Evolutionary conservation across 2,113 vertebrate species (phyloP).

Genomic region (Calonectris borealis): DNA sequence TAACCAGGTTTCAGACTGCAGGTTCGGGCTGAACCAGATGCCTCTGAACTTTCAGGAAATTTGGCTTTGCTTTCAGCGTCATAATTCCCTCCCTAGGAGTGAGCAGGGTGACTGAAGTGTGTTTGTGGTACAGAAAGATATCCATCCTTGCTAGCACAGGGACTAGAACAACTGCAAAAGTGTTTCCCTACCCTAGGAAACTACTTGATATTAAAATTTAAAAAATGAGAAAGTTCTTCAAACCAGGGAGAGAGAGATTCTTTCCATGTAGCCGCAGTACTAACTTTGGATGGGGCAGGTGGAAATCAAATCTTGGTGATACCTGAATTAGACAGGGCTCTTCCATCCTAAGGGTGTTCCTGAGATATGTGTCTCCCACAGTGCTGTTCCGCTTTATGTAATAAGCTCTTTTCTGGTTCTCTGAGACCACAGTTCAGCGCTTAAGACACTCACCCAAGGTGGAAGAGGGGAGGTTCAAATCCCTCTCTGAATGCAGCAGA

Average conservation of each 20-base stretch:
- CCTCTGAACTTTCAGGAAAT: not conserved
- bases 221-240: not conserved
- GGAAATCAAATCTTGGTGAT: not conserved
- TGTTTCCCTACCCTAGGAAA: not conserved
- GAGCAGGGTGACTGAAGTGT: not conserved
- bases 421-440: not conserved
- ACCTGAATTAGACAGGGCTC: not conserved
- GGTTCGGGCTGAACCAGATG: not conserved
- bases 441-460: not conserved
- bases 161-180: not conserved
- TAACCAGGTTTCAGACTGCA: not conserved
- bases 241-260: not conserved
- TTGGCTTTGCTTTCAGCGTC: not conserved
- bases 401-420: not conserved
- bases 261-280: not conserved
- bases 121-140: not conserved
- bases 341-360: not conserved
- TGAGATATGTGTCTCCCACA: not conserved
- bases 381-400: not conserved
- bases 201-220: not conserved
- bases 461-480: not conserved
- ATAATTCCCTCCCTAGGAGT: not conserved
- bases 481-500: not conserved
- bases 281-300: not conserved
- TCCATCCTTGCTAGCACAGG: not conserved